These are phyloP conservation scores for Chymomyza procnemis DNA, from an alignment of 2,888 invertebrate genomes.

Conservation along the genomic window DNA sequence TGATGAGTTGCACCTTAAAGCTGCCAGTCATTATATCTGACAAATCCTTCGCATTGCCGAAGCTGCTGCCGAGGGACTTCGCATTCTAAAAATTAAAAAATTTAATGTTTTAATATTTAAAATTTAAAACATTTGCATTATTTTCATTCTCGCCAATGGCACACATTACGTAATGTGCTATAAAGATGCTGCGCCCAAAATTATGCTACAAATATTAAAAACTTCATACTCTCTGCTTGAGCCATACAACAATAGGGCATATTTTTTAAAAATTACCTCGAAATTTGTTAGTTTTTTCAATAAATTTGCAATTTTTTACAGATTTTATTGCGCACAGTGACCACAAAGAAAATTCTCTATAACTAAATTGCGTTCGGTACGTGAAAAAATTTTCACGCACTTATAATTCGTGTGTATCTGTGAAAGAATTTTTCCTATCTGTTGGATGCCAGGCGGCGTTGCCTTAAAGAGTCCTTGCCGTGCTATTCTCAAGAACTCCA, in stretches of 20 bases:
- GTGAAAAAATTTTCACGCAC: slow-evolving; percentile 10
- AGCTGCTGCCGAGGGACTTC: slow-evolving; percentile 76
- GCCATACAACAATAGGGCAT: not conserved
- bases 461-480: not conserved
- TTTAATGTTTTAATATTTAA: no score
- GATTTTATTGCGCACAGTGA: slow-evolving; percentile 62
- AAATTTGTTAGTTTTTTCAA: slow-evolving; percentile 77
- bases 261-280: slow-evolving; percentile 66
- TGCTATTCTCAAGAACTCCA: not conserved
- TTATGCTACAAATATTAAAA: not conserved
- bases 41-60: slow-evolving; percentile 77
- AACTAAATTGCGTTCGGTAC: slow-evolving; percentile 57
- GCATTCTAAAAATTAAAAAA: slow-evolving; percentile 60
- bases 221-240: slow-evolving; percentile 1
- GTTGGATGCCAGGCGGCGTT: slow-evolving; percentile 15
- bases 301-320: slow-evolving; percentile 77
- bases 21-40: slow-evolving; percentile 83
- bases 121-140: not conserved
- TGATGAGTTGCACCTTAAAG: slow-evolving; percentile 85
- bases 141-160: not conserved
- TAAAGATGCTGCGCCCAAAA: slow-evolving; percentile 27
- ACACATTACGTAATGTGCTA: slow-evolving; percentile 11
- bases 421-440: slow-evolving; percentile 42
- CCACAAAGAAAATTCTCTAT: slow-evolving; percentile 71
- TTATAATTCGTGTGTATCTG: not conserved